Percentiles rank a stretch among this genome's conserved stretches.
Evolutionary conservation across 2,797 vertebrate genomes (phyloP).

Genomic region (Adrianichthys oophorus): DNA sequence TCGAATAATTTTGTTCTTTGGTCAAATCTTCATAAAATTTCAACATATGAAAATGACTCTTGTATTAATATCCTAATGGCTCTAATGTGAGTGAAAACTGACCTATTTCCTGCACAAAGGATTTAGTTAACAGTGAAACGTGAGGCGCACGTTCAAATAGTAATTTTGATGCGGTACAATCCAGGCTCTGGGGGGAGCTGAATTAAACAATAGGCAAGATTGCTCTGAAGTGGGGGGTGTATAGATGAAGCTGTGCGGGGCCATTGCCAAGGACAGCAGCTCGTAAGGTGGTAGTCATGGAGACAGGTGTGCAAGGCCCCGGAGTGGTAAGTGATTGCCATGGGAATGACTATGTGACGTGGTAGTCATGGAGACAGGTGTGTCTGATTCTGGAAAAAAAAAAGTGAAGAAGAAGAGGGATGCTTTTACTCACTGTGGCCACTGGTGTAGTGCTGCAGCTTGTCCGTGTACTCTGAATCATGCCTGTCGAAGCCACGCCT

Average conservation of each 20-base stretch:
- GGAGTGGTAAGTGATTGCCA: slow-evolving; percentile 50
- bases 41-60: slow-evolving; percentile 59
- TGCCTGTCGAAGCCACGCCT: slow-evolving; percentile 96
- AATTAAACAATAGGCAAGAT: slow-evolving; percentile 57
- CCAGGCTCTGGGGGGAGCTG: slow-evolving; percentile 31
- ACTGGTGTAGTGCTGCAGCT: slow-evolving; percentile 98
- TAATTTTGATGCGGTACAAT: slow-evolving; percentile 47
- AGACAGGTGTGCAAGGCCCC: slow-evolving; percentile 72
- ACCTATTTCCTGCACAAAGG: slow-evolving; percentile 65
- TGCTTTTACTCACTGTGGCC: slow-evolving; percentile 95
- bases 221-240: slow-evolving; percentile 21
- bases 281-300: slow-evolving; percentile 73
- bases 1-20: slow-evolving; percentile 45
- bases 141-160: slow-evolving; percentile 33
- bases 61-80: slow-evolving; percentile 59
- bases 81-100: slow-evolving; percentile 46
- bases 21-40: slow-evolving; percentile 44
- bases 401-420: slow-evolving; percentile 9
- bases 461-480: slow-evolving; percentile 98
- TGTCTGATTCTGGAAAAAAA: slow-evolving; percentile 28
- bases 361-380: slow-evolving; percentile 74
- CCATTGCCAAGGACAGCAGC: slow-evolving; percentile 67
- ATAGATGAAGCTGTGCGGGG: slow-evolving; percentile 43
- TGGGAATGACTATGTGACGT: slow-evolving; percentile 51
- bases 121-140: slow-evolving; percentile 59